phyloP scores from a whole-genome alignment of 1,140 invertebrate species.

The Dinoponera quadriceps region DNA sequence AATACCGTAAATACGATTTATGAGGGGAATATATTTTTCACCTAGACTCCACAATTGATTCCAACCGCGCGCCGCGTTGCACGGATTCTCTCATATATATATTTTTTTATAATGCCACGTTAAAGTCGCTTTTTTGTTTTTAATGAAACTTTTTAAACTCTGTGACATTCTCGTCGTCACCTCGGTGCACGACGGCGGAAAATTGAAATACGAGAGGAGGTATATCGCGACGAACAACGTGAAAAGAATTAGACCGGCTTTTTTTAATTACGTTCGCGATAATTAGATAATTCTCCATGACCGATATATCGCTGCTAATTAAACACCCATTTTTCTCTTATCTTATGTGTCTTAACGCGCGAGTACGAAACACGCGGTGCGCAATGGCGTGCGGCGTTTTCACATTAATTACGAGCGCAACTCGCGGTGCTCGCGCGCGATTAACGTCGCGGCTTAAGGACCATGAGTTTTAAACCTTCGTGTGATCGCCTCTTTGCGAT shows the following conservation, averaged over 20 bases:
- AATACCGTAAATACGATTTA: no score
- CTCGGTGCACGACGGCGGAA: no score
- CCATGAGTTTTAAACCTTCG: constrained; percentile 2
- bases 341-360: neutral
- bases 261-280: constrained; percentile 18
- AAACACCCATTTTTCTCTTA: neutral
- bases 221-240: neutral
- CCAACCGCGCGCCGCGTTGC: no score
- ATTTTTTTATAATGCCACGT: no score
- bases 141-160: no score
- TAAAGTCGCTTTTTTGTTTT: no score
- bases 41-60: no score
- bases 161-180: no score
- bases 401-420: constrained; percentile 51
- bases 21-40: no score
- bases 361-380: constrained; percentile 16
- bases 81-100: no score
- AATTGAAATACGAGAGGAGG: neutral
- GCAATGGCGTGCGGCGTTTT: constrained; percentile 16
- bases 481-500: constrained; percentile 38
- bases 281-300: neutral
- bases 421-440: constrained; percentile 21
- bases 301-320: constrained; percentile 15
- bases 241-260: neutral
- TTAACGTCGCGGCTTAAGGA: constrained; percentile 58